phyloP scores from a whole-genome alignment of 2,888 invertebrate genomes.

The Mimas tiliae region DNA sequence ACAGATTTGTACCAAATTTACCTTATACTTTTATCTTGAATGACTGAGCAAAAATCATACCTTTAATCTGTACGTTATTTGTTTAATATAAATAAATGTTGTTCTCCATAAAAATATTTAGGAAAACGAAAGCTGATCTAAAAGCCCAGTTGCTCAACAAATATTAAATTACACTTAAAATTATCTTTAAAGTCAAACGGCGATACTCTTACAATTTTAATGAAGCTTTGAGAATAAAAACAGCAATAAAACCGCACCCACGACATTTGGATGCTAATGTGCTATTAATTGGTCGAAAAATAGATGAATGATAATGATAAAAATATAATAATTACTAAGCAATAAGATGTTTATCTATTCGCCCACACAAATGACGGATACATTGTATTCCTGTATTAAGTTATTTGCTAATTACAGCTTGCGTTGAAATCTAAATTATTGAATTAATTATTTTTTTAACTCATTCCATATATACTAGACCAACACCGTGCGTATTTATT shows the following conservation, averaged over 20 bases:
- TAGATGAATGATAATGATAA: conserved; percentile 3
- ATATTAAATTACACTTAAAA: background rate
- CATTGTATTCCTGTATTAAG: background rate
- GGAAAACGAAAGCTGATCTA: background rate
- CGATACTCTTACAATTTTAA: background rate
- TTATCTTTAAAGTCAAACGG: background rate
- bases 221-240: conserved; percentile 2
- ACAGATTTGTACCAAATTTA: no score
- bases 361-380: conserved; percentile 1
- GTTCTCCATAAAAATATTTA: background rate
- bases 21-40: no score
- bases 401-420: background rate
- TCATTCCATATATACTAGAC: no score
- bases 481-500: no score
- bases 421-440: background rate
- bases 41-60: no score
- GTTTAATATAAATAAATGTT: background rate
- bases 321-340: background rate
- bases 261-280: conserved; percentile 16
- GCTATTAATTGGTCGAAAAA: conserved; percentile 4
- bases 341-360: conserved; percentile 7
- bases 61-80: background rate
- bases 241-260: conserved; percentile 1
- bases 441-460: no score
- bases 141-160: background rate